A percentile compares a stretch with the other conserved stretches of the same genome.
These are phyloP conservation scores for Arctocebus calabarensis DNA, from an alignment of 2,797 vertebrate genomes.

Conservation along the genomic window DNA sequence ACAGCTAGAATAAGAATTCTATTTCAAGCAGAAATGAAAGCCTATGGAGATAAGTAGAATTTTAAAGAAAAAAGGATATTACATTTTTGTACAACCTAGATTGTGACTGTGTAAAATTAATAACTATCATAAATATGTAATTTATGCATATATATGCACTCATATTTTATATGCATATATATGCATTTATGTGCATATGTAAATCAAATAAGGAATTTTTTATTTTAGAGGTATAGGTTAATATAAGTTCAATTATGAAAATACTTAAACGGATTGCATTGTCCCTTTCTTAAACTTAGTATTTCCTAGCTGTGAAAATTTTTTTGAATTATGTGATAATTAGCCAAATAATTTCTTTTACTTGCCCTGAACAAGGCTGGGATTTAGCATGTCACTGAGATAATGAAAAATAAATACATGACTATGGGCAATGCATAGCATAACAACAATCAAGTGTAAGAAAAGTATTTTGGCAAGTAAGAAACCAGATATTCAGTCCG, in stretches of 20 bases:
- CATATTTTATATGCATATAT: neutral
- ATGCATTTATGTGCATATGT: conserved; percentile 4
- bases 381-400: neutral
- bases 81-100: conserved; percentile 16
- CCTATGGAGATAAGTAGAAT: neutral
- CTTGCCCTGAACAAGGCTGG: neutral
- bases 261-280: conserved; percentile 43
- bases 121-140: conserved; percentile 58
- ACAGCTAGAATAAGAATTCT: neutral
- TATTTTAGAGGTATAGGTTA: conserved; percentile 47
- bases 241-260: conserved; percentile 69
- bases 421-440: neutral
- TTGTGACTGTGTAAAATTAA: conserved; percentile 48
- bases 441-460: neutral
- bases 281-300: conserved; percentile 18
- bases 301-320: neutral
- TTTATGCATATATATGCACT: conserved; percentile 28
- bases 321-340: conserved; percentile 13
- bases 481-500: neutral
- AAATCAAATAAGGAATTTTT: conserved; percentile 39
- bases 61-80: conserved; percentile 61
- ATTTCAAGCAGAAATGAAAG: conserved; percentile 43
- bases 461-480: neutral
- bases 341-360: neutral
- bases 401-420: neutral